Evolutionary conservation across 1,140 invertebrate genomes (phyloP).

Genomic region (Drosophila cardini): DNA sequence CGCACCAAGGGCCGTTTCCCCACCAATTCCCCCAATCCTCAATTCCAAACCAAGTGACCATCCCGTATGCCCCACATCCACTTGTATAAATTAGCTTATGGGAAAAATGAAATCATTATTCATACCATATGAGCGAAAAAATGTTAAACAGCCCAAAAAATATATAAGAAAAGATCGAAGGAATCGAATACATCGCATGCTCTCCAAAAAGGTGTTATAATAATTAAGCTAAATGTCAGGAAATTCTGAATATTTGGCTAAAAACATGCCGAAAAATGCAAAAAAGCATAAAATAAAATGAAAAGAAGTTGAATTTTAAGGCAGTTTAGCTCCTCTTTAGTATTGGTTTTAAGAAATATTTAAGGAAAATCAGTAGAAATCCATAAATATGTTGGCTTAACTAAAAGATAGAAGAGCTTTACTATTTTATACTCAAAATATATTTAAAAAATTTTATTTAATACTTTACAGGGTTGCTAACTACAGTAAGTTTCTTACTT

Average conservation of each 20-base stretch:
- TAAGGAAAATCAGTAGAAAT: background rate
- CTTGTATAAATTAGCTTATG: constrained; percentile 84
- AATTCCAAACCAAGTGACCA: background rate
- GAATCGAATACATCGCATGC: constrained; percentile 44
- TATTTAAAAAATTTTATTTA: too few relatives aligned
- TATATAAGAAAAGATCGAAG: constrained; percentile 18
- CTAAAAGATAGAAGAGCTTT: too few relatives aligned
- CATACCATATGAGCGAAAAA: constrained; percentile 70
- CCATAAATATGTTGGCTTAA: background rate
- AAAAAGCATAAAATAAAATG: background rate
- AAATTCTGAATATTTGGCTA: constrained; percentile 4
- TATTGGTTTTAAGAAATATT: background rate
- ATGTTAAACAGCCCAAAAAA: constrained; percentile 71
- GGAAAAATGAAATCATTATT: constrained; percentile 84
- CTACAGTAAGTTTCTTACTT: too few relatives aligned
- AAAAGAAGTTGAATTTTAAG: background rate
- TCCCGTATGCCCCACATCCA: constrained; percentile 57
- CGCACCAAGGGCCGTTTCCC: constrained; percentile 62
- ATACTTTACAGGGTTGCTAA: too few relatives aligned
- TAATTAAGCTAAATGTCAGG: constrained; percentile 34
- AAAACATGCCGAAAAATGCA: background rate
- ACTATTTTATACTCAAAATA: too few relatives aligned
- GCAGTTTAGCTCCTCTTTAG: background rate
- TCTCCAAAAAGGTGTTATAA: constrained; percentile 47
- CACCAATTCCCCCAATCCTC: constrained; percentile 21